Evolutionary conservation across 2,888 invertebrate species (phyloP), one percentile per base, ranked within the genome.

Genomic region (Dusona sp.): DNA sequence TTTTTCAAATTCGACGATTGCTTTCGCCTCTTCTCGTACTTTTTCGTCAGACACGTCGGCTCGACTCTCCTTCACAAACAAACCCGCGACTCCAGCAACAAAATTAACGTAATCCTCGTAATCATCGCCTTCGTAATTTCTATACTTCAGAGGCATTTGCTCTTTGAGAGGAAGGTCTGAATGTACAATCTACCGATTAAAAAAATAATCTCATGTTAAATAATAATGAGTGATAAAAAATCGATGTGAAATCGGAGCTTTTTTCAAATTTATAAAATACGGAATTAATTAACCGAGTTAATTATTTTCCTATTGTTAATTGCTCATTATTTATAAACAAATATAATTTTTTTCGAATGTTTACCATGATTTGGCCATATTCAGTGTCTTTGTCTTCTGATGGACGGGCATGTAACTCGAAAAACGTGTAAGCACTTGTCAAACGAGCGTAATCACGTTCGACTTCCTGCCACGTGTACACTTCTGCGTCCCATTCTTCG

Each of bases 401-500:
- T 25, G 48, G 42, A 22, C 38, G 19, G 6, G 48, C 42, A 3
- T 29, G 51, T n/a, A 88, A 4, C 1, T 42, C 45, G 67, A 65
- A 86, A 54, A 89, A 86, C 19, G 73, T 83, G 48, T 84, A 70
- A 3, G 80, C 33, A 16, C 88, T 88, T 11, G 85, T 87, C 45
- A 90, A 68, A 57, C 68, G 83, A 74, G 87, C 65, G 54, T 92
- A 92, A 79, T 88, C 86, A 74, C 88, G 80, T 19, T 91, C 91
- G 25, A 92, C 88, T 36, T 68, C 82, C 82, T 90, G 88, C 92
- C 92, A 92, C 2, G 79, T 83, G 22, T 90, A 87, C 3, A 87
- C 86, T 8, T 88, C 70, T 0, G 87, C 84, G 29, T 89, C 67
- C 92, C 91, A 91, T 85, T 92, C 91, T 0, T 86, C 88, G 0